Evolutionary conservation across 2,888 invertebrate species (phyloP).

Genomic region (Oscheius sp.): DNA sequence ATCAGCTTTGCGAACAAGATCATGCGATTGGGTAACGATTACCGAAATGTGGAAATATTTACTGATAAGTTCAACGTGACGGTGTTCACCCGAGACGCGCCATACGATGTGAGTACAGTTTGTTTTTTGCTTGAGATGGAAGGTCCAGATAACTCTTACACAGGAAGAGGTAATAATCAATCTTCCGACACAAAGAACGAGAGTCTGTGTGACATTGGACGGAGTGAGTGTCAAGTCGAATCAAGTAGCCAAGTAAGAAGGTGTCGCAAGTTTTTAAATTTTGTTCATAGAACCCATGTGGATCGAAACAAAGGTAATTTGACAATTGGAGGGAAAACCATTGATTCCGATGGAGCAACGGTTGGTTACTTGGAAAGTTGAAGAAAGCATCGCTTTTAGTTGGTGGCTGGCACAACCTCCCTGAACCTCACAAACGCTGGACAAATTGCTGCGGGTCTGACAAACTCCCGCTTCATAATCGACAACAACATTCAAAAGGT

Average conservation of each 20-base stretch:
- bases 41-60: conserved; percentile 40
- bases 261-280: background rate
- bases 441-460: conserved; percentile 39
- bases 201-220: conserved; percentile 32
- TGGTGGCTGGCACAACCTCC: conserved; percentile 21
- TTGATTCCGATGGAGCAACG: conserved; percentile 36
- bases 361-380: background rate
- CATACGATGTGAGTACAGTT: conserved; percentile 32
- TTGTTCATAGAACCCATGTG: conserved; percentile 36
- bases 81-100: conserved; percentile 35
- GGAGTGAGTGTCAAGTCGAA: conserved; percentile 38
- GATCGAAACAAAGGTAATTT: conserved; percentile 44
- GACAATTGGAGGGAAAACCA: conserved; percentile 36
- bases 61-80: conserved; percentile 39
- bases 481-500: conserved; percentile 45
- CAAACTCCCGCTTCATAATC: conserved; percentile 41
- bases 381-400: conserved; percentile 3
- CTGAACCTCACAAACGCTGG: conserved; percentile 43
- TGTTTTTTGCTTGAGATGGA: background rate
- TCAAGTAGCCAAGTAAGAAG: conserved; percentile 33
- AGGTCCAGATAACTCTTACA: conserved; percentile 35
- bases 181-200: conserved; percentile 35
- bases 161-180: conserved; percentile 37
- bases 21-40: conserved; percentile 39
- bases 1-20: conserved; percentile 44